Evolutionary conservation across 92 coral and sea anemone species (phyloP).

Genomic region (Zoanthus sansibaricus): DNA sequence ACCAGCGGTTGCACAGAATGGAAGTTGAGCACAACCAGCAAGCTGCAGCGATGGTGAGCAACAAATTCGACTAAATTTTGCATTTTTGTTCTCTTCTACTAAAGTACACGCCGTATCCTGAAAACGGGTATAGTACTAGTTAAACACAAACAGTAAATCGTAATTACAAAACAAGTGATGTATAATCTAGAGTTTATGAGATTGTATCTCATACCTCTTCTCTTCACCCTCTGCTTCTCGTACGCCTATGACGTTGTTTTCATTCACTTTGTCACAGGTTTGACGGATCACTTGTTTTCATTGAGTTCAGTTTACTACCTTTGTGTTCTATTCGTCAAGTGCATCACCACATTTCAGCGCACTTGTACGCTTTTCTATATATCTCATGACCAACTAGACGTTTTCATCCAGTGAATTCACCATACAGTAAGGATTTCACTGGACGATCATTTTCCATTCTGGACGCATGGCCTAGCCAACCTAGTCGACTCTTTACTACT

Average conservation of each 20-base stretch:
- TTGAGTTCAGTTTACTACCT: neutral
- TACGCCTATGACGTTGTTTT: neutral
- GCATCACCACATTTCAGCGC: slow-evolving; percentile 14
- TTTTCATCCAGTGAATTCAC: neutral
- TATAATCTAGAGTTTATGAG: too few species aligned
- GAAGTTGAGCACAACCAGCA: slow-evolving; percentile 94
- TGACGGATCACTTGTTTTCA: neutral
- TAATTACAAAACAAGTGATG: too few species aligned
- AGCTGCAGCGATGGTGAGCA: slow-evolving; percentile 79
- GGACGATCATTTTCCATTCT: too few species aligned
- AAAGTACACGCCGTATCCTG: too few species aligned
- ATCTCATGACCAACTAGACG: neutral
- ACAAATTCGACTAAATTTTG: neutral
- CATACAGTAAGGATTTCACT: neutral
- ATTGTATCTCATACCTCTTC: too few species aligned
- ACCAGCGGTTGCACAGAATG: slow-evolving; percentile 94
- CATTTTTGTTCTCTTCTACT: too few species aligned
- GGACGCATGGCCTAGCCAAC: too few species aligned
- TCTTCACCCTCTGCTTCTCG: neutral
- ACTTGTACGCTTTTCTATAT: slow-evolving; percentile 28
- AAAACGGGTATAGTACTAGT: too few species aligned
- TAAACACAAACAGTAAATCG: too few species aligned
- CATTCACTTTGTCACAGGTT: slow-evolving; percentile 11
- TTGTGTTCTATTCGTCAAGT: neutral
- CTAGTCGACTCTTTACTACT: too few species aligned